Conservation (phyloP, 2,888 invertebrate genomes). For the Macaria liturata region DNA sequence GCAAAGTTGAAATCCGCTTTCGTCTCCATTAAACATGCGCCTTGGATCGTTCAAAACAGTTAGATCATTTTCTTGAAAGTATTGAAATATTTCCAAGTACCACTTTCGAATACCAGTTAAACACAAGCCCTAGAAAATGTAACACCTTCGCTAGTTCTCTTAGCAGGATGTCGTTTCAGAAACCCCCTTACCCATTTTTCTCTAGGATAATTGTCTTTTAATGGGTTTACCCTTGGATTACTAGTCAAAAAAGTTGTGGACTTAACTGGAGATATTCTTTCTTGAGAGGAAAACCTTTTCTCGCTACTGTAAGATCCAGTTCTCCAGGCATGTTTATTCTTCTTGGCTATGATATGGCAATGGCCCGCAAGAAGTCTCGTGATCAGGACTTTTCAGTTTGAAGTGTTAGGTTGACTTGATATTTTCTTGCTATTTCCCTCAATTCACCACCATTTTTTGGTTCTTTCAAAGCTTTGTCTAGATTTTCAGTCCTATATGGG, state of each 20-base stretch:
- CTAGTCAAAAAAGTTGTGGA: conserved; percentile 8
- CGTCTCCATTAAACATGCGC: too few relatives aligned
- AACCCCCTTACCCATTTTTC: background rate
- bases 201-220: background rate
- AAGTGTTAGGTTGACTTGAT: too few relatives aligned
- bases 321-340: conserved; percentile 7
- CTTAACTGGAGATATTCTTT: conserved; percentile 9
- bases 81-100: background rate
- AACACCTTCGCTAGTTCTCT: background rate
- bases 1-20: too few relatives aligned
- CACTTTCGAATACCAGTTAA: background rate
- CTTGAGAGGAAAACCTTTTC: conserved; percentile 14
- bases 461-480: too few relatives aligned
- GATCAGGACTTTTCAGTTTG: too few relatives aligned
- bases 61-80: too few relatives aligned
- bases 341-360: conserved; percentile 6
- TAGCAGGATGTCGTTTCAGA: background rate
- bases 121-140: background rate
- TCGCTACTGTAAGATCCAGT: conserved; percentile 6
- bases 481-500: too few relatives aligned
- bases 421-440: too few relatives aligned
- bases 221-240: conserved; percentile 7
- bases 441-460: too few relatives aligned
- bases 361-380: too few relatives aligned
- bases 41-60: too few relatives aligned